Evolutionary conservation across 37 sponge, comb jelly and placozoan genomes (phyloP), one percentile per base, ranked within the genome.

Genomic region (Diacarnus erythraeanus): DNA sequence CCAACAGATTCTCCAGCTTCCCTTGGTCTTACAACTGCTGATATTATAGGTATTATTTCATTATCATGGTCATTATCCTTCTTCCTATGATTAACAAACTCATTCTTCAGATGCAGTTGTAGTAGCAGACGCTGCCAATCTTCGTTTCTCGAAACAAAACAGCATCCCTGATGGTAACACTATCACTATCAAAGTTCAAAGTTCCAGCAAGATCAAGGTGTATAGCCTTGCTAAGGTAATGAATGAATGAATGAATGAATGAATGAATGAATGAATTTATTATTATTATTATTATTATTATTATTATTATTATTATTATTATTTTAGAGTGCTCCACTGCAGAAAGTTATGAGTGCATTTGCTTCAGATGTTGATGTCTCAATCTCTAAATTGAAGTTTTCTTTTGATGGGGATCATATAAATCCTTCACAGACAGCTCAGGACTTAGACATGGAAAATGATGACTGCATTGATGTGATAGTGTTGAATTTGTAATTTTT

Each of bases 321-420:
- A 36, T 69, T 76, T 25, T 57, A 92, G 92, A 39, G 18, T 76
- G 83, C 80, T 25, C 78, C 94, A n/a, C 81, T 94, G 35, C 72
- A 74, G 40, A 84, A 87, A 59, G 74, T 68, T 0, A 79, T 89
- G 84, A 40, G 40, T 21, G 69, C 77, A 25, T 90, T 90, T 84
- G 88, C 94, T 44, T 40, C 84, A 22, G 75, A 42, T 1, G 41
- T 87, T 25, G 79, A 68, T 30, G 56, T 87, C 15, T 22, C 82
- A 6, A 3, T 59, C 43, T 29, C 65, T 22, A 58, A 69, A 54
- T 22, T 94, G 1, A 71, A 77, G 56, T 90, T 94, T 57, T 51
- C 44, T 0, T 94, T 94, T 87, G 94, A 94, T 36, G 94, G 94
- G 39, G 94, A 94, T 20, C 31, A 60, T 44, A 74, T 94, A 31